These are phyloP conservation scores for Hydrophis major DNA, from an alignment of 2,797 vertebrate genomes.

Conservation along the genomic window DNA sequence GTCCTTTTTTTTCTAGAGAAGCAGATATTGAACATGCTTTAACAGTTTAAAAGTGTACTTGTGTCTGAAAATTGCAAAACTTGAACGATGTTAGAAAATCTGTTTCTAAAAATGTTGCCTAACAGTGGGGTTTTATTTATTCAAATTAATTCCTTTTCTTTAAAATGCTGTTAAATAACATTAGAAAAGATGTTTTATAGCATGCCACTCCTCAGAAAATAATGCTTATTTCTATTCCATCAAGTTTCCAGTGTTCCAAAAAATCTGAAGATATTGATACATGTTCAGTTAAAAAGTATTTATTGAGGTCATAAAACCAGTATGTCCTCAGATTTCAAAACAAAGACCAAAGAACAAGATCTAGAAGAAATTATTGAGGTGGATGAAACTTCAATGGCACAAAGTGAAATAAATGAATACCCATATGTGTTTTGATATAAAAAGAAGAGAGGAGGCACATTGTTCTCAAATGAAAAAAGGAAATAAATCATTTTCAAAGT, in stretches of 20 bases:
- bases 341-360: neutral
- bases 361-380: neutral
- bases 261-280: neutral
- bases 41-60: neutral
- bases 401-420: neutral
- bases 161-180: neutral
- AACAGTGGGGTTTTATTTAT: neutral
- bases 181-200: neutral
- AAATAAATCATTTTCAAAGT: neutral
- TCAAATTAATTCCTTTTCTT: constrained; percentile 11
- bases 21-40: neutral
- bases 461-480: neutral
- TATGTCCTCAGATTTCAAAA: neutral
- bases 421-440: neutral
- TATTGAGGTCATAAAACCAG: neutral
- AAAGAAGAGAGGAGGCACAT: neutral
- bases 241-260: neutral
- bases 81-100: neutral
- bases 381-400: neutral
- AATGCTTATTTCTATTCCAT: neutral
- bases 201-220: neutral
- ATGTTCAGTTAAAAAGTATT: neutral
- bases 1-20: neutral
- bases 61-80: neutral
- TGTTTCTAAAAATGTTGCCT: neutral